phyloP scores from a whole-genome alignment of 2,797 vertebrate genomes.

The Alosa sapidissima region DNA sequence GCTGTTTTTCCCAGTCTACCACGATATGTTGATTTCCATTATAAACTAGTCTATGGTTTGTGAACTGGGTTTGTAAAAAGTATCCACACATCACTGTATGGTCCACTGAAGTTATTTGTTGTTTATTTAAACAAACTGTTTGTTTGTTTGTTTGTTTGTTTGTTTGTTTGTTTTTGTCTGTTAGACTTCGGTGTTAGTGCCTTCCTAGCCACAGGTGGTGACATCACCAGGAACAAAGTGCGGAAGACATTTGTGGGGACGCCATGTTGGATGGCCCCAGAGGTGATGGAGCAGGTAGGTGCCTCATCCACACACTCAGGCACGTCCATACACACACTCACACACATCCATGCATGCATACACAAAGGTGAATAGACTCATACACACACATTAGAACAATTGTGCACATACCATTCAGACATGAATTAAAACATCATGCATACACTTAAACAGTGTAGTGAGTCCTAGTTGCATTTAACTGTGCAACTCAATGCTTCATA shows the following conservation, averaged over 20 bases:
- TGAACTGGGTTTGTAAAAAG: background rate
- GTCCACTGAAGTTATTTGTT: background rate
- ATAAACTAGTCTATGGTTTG: background rate
- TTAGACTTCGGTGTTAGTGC: constrained; percentile 95
- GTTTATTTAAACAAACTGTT: background rate
- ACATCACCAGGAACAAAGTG: constrained; percentile 97
- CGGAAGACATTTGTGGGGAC: constrained; percentile 97
- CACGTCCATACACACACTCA: background rate
- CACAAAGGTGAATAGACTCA: background rate
- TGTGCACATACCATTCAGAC: background rate
- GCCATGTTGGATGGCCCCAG: constrained; percentile 98
- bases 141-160: constrained; percentile 6
- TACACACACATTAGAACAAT: background rate
- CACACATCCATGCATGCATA: background rate
- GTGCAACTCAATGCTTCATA: background rate
- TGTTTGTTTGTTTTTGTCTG: no score
- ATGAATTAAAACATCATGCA: background rate
- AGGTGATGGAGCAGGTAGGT: constrained; percentile 96
- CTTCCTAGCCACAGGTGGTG: constrained; percentile 93
- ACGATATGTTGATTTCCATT: background rate
- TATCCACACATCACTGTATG: background rate
- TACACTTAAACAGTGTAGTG: background rate
- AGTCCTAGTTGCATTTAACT: background rate
- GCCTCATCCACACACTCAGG: background rate
- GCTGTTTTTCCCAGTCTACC: background rate